Conservation (phyloP, 2,888 invertebrate species). For the Dicycla oo region DNA sequence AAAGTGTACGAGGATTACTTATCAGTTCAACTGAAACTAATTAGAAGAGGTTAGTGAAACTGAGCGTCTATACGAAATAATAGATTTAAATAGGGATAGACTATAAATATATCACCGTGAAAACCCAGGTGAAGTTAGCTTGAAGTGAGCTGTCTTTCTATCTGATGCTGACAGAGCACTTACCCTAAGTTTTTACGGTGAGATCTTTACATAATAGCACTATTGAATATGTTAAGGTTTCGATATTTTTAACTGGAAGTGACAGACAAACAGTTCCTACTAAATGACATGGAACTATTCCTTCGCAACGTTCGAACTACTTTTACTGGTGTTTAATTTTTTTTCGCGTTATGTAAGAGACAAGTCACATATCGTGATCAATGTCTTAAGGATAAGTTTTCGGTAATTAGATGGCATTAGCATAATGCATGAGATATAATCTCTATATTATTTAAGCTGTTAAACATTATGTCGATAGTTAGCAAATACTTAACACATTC, state of each 20-base stretch:
- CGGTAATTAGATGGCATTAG: conserved; percentile 87
- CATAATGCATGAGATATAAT: conserved; percentile 78
- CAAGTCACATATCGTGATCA: conserved; percentile 84
- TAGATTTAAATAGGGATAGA: neutral
- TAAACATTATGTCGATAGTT: conserved; percentile 58
- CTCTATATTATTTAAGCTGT: conserved; percentile 57
- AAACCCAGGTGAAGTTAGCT: neutral
- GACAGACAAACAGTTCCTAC: conserved; percentile 51
- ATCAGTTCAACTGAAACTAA: conserved; percentile 11
- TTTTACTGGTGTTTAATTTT: conserved; percentile 77
- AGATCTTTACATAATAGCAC: neutral
- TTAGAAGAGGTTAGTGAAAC: conserved; percentile 17
- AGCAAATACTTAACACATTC: conserved; percentile 59
- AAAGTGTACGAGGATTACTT: conserved; percentile 21
- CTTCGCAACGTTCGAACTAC: conserved; percentile 76
- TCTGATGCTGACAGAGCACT: neutral
- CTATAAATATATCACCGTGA: neutral
- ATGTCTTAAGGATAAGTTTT: conserved; percentile 85
- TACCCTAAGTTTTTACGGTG: neutral
- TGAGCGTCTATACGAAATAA: neutral
- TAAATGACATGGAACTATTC: conserved; percentile 65
- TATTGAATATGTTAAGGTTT: neutral
- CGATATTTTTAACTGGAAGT: neutral
- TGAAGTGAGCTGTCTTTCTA: neutral
- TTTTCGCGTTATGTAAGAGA: conserved; percentile 77